Evolutionary conservation across 2,113 vertebrate genomes (phyloP).

Genomic region (Hipposideros armiger): DNA sequence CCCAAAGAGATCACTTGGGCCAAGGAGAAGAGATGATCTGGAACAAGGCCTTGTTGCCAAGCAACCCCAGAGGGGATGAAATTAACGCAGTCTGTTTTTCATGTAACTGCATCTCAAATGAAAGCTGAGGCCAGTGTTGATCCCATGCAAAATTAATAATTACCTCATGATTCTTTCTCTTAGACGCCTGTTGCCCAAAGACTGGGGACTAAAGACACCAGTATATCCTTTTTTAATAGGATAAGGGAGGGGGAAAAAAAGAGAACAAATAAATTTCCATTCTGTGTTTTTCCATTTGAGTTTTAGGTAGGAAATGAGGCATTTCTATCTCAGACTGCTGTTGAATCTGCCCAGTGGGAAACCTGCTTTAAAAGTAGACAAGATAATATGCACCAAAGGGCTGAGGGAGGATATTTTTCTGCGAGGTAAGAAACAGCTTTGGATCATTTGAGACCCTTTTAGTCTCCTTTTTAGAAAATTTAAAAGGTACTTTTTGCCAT

Average conservation of each 20-base stretch:
- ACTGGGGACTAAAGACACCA: constrained; percentile 53
- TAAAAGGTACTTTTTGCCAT: constrained; percentile 52
- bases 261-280: constrained; percentile 12
- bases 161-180: constrained; percentile 69
- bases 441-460: constrained; percentile 31
- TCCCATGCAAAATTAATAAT: constrained; percentile 83
- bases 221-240: constrained; percentile 51
- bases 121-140: constrained; percentile 75
- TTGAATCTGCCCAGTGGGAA: constrained; percentile 60
- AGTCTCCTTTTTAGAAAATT: constrained; percentile 57
- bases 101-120: constrained; percentile 78
- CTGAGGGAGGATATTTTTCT: constrained; percentile 39
- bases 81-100: constrained; percentile 81
- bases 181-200: constrained; percentile 64
- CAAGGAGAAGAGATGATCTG: constrained; percentile 70
- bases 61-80: constrained; percentile 80
- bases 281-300: constrained; percentile 64
- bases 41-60: constrained; percentile 77
- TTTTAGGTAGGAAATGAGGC: constrained; percentile 52
- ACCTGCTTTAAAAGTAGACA: constrained; percentile 59
- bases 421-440: constrained; percentile 41
- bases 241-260: background rate
- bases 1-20: constrained; percentile 68
- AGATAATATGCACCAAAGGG: constrained; percentile 17
- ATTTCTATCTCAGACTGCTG: constrained; percentile 20